Evolutionary conservation across 2,113 vertebrate species (phyloP), one percentile per base, ranked within the genome.

Genomic region (Fulica atra): DNA sequence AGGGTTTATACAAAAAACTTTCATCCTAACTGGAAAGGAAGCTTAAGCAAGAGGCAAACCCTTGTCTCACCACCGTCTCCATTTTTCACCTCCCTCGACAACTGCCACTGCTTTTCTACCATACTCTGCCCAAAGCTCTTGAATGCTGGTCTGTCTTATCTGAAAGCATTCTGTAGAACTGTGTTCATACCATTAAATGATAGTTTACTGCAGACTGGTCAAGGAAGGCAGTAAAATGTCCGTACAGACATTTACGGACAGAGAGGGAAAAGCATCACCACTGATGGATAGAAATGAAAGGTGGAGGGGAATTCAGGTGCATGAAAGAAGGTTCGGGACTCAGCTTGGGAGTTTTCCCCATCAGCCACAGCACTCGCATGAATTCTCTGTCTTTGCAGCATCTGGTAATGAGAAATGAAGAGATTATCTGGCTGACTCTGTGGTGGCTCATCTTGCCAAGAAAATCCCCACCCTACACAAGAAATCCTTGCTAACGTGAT

Each of bases 401-500:
- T 97, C 97, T 97, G 96, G 59, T 95, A 92, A 86, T 88, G 57
- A 96, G 89, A 95, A 95, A 85, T 29, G 68, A 93, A 91, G 59
- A 71, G 74, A 95, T 90, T 86, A 95, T 95, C 89, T 96, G 84
- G 89, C 88, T 94, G 91, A 86, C 93, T 96, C 94, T 59, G 26
- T 21, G 64, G 81, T 5, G 44, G 42, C 35, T 92, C 68, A 66
- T 91, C 86, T 90, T 86, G 95, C 94, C 86, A 97, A 93, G 86
- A 96, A 94, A 96, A 95, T 71, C 57, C 71, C 82, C 86, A 96
- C 86, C 88, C 95, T 82, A 50, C 21, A 89, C 40, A 44, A 86
- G 89, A 82, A 86, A 90, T 93, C 57, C 38, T 76, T 69, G 91
- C 73, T 73, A 83, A 76, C 77, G 66, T 81, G 72, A 95, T 87